Base-by-base conservation (phyloP, 2,797 vertebrate species). In the Cuculus canorus region DNA sequence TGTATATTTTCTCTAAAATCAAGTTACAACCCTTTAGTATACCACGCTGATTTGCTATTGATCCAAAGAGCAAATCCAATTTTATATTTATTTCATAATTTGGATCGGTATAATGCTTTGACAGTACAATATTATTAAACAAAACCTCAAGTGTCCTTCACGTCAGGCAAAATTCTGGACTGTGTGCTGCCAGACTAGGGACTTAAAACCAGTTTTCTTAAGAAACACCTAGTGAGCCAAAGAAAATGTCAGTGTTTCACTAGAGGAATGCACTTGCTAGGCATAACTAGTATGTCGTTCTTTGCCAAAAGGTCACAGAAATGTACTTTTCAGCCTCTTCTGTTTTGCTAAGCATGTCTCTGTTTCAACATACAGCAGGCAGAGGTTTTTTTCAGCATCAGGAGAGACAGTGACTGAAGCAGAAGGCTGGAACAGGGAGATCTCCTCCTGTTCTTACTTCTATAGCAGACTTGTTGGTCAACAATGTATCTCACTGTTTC, bases 231-330 rank as follows among this genome's bases (percentile, higher is more conserved):
- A 61, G 15, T 35, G 9, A 88, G n/a, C 1, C 37, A 69, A 78
- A 93, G 45, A 64, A 93, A 92, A 92, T 27, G 28, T 82, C 80
- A 82, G n/a, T 9, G 17, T 90, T 86, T 78, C 37, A 82, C 50
- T 0, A 1, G 33, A 92, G 33, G 22, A 86, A 61, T 27, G 32
- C 5, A 48, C 30, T 91, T 92, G 9, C 24, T 48, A 73, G n/a
- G 68, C 50, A 57, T 41, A 92, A 78, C 14, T 64, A 56, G 45
- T 28, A 70, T 10, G 13, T 66, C 1, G 0, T 43, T 90, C n/a
- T 75, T 70, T 41, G 43, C 53, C 48, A 83, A 90, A 94, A 85
- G 56, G 56, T 90, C 77, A 90, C 35, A 83, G 65, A 94, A 92
- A 88, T 23, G 24, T 15, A 35, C 5, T 87, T 91, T 86, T 90